Base-by-base conservation (phyloP, 2,888 invertebrate genomes). In the Eurytoma californica region DNA sequence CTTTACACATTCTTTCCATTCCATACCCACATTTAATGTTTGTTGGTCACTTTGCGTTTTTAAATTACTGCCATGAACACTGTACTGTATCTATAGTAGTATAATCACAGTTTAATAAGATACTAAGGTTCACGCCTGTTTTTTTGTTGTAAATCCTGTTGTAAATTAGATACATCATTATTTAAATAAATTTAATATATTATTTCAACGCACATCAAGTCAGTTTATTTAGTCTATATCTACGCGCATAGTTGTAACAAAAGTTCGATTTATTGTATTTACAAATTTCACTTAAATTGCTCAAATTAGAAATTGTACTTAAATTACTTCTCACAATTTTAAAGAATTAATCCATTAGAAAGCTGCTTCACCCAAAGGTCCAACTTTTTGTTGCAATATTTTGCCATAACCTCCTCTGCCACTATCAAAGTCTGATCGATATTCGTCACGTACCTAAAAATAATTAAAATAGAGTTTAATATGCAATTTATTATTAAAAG, bases 381-480 rank as follows among this genome's bases (percentile, higher is more conserved):
- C 93, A 74, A 95, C 93, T 91, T 97, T 97, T 88, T 96, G 96
- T 82, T 96, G 95, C 83, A 97, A 94, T 81, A 98, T 94, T 91
- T 98, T 98, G 49, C 98, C 98, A 91, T 98, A 99, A 20, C 99
- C 99, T 69, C 99, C 99, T 90, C 99, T 92, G 0, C 99, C 99
- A 53, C 96, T 94, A 90, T 99, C 99, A 91, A 95, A 99, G 89
- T 99, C 99, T 82, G 97, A 97, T 88, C 99, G 93, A 89, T 99
- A 99, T 92, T 99, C 99, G 89, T 99, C 99, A 86, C 99, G 94
- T 3, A 99, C 97, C 96, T 97, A 90, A 91, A 81, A 80, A 3
- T 18, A 47, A 39, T 39, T 63, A 1, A 47, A 30, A 3, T 39
- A 30, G 39, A 63, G 3, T 18, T 47, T 5, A 39, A 39, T 9